Base-by-base conservation (phyloP, 2,797 vertebrate species). In the Melanotaenia pygmaea region DNA sequence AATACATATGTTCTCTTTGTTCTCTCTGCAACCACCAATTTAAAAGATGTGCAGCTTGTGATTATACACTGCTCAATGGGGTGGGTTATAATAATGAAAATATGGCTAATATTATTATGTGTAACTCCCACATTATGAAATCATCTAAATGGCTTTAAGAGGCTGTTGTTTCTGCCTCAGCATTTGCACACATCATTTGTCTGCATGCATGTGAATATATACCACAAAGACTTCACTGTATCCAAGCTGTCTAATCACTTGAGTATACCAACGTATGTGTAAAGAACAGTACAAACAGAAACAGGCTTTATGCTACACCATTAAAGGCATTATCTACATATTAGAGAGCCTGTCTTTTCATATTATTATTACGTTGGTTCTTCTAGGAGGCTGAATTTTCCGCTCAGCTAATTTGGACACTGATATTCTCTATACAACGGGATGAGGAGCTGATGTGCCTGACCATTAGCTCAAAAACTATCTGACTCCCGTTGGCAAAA, bases 371-470 rank as follows among this genome's bases (percentile, higher is more conserved):
- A 53, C 74, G 75, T 35, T 70, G 85, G 78, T 65, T 74, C 20
- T 68, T 60, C 32, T 53, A 11, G 32, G 28, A 5, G 63, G 37
- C 65, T 45, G 59, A 59, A 72, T 74, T 69, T 74, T 79, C 45
- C 30, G 77, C 63, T 67, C 37, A n/a, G 66, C 72, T 87, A 79
- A 80, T 87, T 83, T 79, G 63, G 67, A 82, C 80, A 58, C 62
- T 67, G 71, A 72, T 50, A 68, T 67, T 40, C 13, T 32, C 59
- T 73, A 88, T 84, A 71, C 69, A 79, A 70, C 10, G 6, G 50
- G 54, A 77, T 34, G 59, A 71, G 54, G 40, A 76, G 40, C 64
- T 43, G 57, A 73, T 66, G n/a, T 62, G 64, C 63, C 61, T 50
- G 70, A 32, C 65, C 53, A 30, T 40, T 74, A 68, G 30, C 30